These are phyloP conservation scores for Indicator indicator DNA, from an alignment of 2,113 vertebrate genomes.

Conservation along the genomic window DNA sequence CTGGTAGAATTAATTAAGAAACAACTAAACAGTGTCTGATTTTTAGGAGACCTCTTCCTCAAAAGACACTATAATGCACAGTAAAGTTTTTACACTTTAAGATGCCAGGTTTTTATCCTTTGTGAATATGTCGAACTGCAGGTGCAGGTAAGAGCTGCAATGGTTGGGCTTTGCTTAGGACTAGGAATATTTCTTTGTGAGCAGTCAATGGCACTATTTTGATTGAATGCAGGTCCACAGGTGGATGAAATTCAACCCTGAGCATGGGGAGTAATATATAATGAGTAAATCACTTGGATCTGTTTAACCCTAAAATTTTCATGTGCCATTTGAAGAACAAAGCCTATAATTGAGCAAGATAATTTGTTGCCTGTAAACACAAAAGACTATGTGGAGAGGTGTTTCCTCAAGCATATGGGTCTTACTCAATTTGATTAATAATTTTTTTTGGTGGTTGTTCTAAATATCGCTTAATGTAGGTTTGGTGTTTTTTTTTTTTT, in stretches of 20 bases:
- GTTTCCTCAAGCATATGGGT: not conserved
- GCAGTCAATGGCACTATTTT: not conserved
- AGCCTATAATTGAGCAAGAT: not conserved
- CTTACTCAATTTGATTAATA: not conserved
- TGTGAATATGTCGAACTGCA: not conserved
- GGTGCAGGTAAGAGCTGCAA: not conserved
- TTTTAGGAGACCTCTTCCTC: not conserved
- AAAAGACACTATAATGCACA: not conserved
- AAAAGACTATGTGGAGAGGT: not conserved
- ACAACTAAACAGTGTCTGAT: not conserved
- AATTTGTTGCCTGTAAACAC: not conserved
- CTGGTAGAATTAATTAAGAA: not conserved
- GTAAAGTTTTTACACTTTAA: not conserved
- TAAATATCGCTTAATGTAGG: not conserved
- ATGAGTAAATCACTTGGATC: not conserved
- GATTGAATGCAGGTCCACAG: not conserved
- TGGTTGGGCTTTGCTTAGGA: not conserved
- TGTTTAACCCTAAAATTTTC: not conserved
- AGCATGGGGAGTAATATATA: not conserved
- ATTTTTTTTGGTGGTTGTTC: not conserved
- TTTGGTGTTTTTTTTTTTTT: fast-evolving
- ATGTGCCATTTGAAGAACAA: not conserved
- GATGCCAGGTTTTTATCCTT: not conserved
- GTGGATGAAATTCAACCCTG: not conserved
- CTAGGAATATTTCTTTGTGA: fast-evolving